Percentiles rank a stretch among this genome's conserved stretches.
These are phyloP conservation scores for Seriola aureovittata DNA, from an alignment of 2,113 vertebrate species.

Conservation along the genomic window DNA sequence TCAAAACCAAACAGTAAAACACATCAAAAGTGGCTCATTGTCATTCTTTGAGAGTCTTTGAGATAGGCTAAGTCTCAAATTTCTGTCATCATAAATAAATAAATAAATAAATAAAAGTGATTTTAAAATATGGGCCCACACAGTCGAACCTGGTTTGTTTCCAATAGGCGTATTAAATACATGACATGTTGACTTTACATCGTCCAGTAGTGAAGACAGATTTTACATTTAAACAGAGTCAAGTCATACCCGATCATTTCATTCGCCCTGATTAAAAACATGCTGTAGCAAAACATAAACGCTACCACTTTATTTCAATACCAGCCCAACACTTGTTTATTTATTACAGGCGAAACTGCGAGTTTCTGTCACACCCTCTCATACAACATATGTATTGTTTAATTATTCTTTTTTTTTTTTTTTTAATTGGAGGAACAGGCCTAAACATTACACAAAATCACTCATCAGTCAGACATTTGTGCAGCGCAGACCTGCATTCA, in stretches of 20 bases:
- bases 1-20: too few species aligned
- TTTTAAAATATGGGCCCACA: background rate
- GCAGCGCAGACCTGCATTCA: slow-evolving; percentile 23
- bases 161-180: too few species aligned
- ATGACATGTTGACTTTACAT: too few species aligned
- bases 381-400: too few species aligned
- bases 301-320: background rate
- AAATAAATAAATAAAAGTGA: too few species aligned
- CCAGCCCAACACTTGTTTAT: too few species aligned
- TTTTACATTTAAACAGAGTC: background rate
- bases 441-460: background rate
- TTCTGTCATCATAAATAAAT: too few species aligned
- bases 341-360: background rate
- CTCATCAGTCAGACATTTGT: background rate
- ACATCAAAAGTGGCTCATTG: background rate
- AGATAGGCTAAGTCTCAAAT: background rate
- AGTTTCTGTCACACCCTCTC: background rate
- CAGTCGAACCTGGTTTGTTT: background rate
- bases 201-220: too few species aligned
- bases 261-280: background rate
- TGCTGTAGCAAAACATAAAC: background rate
- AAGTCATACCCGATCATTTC: background rate
- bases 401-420: too few species aligned
- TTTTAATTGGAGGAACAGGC: background rate
- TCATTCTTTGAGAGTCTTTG: background rate